A percentile compares a stretch with the other conserved stretches of the same genome.
These are phyloP conservation scores for Chionomys nivalis DNA, from an alignment of 2,113 vertebrate species.

Conservation along the genomic window DNA sequence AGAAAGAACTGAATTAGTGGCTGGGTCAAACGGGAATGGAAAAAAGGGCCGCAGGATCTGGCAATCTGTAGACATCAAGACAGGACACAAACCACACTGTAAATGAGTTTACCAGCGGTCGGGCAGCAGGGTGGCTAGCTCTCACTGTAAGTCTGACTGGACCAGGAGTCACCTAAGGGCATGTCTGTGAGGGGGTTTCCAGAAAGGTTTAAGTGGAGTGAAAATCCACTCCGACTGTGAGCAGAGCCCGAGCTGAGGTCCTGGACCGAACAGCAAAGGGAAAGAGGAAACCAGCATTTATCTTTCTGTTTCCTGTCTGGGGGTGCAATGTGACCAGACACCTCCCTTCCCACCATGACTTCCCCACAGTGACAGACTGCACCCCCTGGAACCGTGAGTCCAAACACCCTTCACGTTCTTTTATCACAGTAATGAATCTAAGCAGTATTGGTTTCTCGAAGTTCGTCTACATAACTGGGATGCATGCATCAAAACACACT, in stretches of 20 bases:
- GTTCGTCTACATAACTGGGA: background rate
- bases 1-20: background rate
- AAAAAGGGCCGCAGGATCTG: background rate
- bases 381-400: background rate
- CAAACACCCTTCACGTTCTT: background rate
- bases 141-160: background rate
- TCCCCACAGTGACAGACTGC: background rate
- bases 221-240: background rate
- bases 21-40: background rate
- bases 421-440: background rate
- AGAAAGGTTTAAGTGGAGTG: background rate
- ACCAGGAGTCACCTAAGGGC: background rate
- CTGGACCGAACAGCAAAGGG: background rate
- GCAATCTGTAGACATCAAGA: background rate
- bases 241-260: background rate
- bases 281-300: background rate
- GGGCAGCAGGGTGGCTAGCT: background rate
- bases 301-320: background rate
- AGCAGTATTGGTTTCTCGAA: background rate
- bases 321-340: background rate
- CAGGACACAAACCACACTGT: background rate
- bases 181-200: background rate
- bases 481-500: background rate
- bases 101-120: background rate
- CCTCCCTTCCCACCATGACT: background rate